Base-by-base conservation (phyloP, 2,888 invertebrate species). In the Hartigia nigra region DNA sequence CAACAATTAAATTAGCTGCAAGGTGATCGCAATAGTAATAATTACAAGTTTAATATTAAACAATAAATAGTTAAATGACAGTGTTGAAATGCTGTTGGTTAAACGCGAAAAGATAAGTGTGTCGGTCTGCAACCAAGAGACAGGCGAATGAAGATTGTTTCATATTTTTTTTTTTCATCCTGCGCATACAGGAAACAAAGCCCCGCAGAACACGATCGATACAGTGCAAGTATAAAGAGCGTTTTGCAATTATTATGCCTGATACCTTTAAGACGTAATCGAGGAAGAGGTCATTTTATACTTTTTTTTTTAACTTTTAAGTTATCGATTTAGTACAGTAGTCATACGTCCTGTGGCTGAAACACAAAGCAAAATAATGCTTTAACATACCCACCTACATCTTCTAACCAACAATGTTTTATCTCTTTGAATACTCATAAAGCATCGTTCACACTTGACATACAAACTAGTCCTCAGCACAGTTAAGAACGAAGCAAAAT, bases 211-310 rank as follows among this genome's bases (percentile, higher is more conserved):
- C 31, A 34, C 14, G 34, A 4, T 31, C 32, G 72, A 72, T 31
- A 72, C 31, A 31, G 34, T 72, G 55, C 55, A 72, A 72, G 31
- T 34, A 72, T 72, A 72, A 72, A 72, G 72, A 32, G 32, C 2
- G 72, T 35, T 35, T 34, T 75, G 31, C 36, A 75, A 31, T 37
- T 75, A 23, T 75, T 75, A 23, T 31, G n/a, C 34, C 34, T 35
- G n/a, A 32, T 37, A 36, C 34, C 32, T 35, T 79, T 82, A 84
- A 82, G 81, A 84, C 83, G 80, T 74, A 82, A 83, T 83, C 81
- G 82, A 85, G 83, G 81, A 82, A 87, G 83, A 82, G 78, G 77
- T 83, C 83, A 85, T 82, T 74, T 82, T 81, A 85, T 81, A 75
- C 11, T 34, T 36, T n/a, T n/a, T n/a, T n/a, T n/a, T n/a, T 75